phyloP scores from a whole-genome alignment of 2,113 vertebrate genomes.

The Hiodon alosoides region DNA sequence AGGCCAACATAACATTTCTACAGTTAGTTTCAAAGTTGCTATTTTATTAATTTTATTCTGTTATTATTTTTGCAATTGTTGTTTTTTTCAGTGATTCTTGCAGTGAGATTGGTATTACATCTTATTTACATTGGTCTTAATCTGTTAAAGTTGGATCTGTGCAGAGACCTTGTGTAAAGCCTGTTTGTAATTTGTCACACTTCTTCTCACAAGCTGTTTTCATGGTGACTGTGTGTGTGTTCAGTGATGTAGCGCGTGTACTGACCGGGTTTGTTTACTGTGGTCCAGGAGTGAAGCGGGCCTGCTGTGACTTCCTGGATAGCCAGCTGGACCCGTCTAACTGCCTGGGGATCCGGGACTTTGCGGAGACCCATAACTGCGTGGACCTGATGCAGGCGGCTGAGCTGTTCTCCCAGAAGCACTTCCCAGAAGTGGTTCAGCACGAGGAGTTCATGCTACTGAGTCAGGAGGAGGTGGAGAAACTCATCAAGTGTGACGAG shows the following conservation, averaged over 20 bases:
- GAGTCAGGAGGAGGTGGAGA: constrained; percentile 91
- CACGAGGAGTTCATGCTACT: constrained; percentile 98
- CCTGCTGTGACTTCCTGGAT: constrained; percentile 96
- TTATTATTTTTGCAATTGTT: not conserved
- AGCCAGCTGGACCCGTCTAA: constrained; percentile 95
- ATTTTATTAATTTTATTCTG: no score
- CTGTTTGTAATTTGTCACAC: no score
- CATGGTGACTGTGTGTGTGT: not conserved
- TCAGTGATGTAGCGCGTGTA: no score
- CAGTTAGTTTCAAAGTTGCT: no score
- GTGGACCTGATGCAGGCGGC: constrained; percentile 95
- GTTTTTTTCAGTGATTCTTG: not conserved
- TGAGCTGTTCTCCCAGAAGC: constrained; percentile 95
- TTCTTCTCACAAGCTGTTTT: not conserved
- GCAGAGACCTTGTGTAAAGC: no score
- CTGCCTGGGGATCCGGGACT: constrained; percentile 96
- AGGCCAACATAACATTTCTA: no score
- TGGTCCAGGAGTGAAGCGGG: constrained; percentile 88
- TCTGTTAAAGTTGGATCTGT: no score
- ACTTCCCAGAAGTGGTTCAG: constrained; percentile 96
- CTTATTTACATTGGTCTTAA: no score
- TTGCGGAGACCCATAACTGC: constrained; percentile 98
- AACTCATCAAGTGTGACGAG: constrained; percentile 96
- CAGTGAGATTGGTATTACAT: not conserved
- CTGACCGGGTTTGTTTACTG: constrained; percentile 13